Evolutionary conservation across 1,140 invertebrate genomes (phyloP).

Genomic region (Aphidius gifuensis): DNA sequence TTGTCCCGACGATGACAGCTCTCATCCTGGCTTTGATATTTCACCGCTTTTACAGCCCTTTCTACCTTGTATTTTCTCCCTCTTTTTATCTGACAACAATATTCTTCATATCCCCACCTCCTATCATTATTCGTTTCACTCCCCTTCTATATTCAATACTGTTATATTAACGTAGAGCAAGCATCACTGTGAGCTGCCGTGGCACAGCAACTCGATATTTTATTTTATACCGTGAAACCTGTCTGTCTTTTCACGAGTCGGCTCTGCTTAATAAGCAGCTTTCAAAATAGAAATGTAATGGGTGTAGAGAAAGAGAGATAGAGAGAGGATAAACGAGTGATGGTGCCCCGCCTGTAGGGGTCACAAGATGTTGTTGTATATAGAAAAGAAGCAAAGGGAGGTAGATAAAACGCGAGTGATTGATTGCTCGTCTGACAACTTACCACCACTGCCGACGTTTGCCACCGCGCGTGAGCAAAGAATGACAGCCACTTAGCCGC

Average conservation of each 20-base stretch:
- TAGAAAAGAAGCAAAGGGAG: background rate
- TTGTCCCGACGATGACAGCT: constrained; percentile 62
- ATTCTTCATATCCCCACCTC: constrained; percentile 27
- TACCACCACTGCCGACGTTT: constrained; percentile 43
- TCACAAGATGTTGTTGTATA: constrained; percentile 18
- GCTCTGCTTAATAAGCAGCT: constrained; percentile 56
- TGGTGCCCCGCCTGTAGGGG: background rate
- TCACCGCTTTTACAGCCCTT: constrained; percentile 56
- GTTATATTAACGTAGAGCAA: constrained; percentile 3
- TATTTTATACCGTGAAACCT: constrained; percentile 54
- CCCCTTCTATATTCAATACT: constrained; percentile 19
- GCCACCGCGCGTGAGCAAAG: constrained; percentile 38
- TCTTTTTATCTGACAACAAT: constrained; percentile 36
- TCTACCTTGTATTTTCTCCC: constrained; percentile 40
- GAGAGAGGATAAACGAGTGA: constrained; percentile 29
- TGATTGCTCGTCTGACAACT: constrained; percentile 56
- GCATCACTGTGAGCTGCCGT: constrained; percentile 23
- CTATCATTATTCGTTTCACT: constrained; percentile 13
- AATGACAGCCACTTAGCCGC: constrained; percentile 58
- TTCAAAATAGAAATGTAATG: constrained; percentile 59
- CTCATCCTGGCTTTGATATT: constrained; percentile 62
- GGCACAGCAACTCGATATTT: constrained; percentile 52
- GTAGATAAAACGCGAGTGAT: constrained; percentile 42
- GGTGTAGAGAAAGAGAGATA: constrained; percentile 29
- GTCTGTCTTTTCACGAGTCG: constrained; percentile 50